Evolutionary conservation across 1,140 invertebrate genomes (phyloP).

Genomic region (Ctenoplectra terminalis): DNA sequence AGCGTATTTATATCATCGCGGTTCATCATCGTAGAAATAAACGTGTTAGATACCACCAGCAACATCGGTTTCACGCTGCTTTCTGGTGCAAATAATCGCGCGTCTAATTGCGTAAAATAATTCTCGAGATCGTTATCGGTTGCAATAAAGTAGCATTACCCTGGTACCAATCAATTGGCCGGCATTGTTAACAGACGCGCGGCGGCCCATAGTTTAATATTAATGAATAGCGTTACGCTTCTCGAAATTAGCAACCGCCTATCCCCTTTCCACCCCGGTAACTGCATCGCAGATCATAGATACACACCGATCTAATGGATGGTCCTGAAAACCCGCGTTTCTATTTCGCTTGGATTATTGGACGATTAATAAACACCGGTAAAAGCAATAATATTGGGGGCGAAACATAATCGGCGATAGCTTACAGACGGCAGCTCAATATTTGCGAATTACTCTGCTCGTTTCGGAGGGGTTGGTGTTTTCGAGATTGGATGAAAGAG

Average conservation of each 20-base stretch:
- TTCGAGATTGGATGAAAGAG: not conserved
- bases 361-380: slow-evolving; percentile 6
- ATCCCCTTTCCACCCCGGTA: too few species aligned
- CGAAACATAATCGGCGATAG: not conserved
- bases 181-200: slow-evolving; percentile 33
- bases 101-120: slow-evolving; percentile 47
- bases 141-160: slow-evolving; percentile 42
- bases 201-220: slow-evolving; percentile 38
- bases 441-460: not conserved
- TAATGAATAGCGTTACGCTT: slow-evolving; percentile 39
- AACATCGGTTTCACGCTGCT: slow-evolving; percentile 5
- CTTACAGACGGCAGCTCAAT: not conserved
- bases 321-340: not conserved
- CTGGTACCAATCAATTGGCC: slow-evolving; percentile 42
- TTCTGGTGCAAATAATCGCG: slow-evolving; percentile 50
- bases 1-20: not conserved
- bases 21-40: slow-evolving; percentile 1
- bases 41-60: not conserved
- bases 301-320: slow-evolving; percentile 11
- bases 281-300: slow-evolving; percentile 1
- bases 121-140: slow-evolving; percentile 33
- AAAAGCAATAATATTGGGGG: slow-evolving; percentile 6
- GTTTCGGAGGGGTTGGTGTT: not conserved
- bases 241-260: slow-evolving; percentile 32
- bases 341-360: not conserved